Conservation (phyloP, 2,888 invertebrate species). For the Brenthis hecate region DNA sequence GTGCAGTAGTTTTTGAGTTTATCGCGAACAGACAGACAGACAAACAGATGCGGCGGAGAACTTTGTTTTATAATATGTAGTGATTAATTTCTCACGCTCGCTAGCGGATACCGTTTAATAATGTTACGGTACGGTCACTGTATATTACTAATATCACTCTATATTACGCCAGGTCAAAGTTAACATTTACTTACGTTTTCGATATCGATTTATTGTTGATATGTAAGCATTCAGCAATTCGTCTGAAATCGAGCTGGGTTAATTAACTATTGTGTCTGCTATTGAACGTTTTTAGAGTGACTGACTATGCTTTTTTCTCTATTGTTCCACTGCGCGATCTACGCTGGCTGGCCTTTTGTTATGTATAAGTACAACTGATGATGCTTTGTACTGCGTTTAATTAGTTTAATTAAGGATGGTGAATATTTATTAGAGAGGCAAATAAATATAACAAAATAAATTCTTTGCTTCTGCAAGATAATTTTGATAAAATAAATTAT, state of each 20-base stretch:
- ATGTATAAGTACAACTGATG: conserved; percentile 22
- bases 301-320: conserved; percentile 33
- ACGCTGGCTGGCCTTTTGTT: conserved; percentile 26
- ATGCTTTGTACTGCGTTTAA: conserved; percentile 17
- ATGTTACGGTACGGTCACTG: too few species aligned
- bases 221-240: conserved; percentile 15
- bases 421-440: not conserved
- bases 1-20: too few species aligned
- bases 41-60: too few species aligned
- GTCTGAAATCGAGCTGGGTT: conserved; percentile 31
- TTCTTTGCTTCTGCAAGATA: not conserved
- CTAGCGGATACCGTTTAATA: too few species aligned
- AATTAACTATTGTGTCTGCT: conserved; percentile 35
- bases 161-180: conserved; percentile 3
- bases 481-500: too few species aligned
- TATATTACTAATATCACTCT: not conserved
- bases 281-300: conserved; percentile 30
- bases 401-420: conserved; percentile 16
- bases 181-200: not conserved
- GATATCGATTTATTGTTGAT: not conserved
- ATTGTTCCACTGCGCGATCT: conserved; percentile 30
- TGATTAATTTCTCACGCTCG: too few species aligned
- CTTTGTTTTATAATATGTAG: too few species aligned
- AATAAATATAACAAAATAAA: not conserved
- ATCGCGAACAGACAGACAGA: too few species aligned